phyloP scores from a whole-genome alignment of 2,888 invertebrate species.

The Drosophila lacicola region DNA sequence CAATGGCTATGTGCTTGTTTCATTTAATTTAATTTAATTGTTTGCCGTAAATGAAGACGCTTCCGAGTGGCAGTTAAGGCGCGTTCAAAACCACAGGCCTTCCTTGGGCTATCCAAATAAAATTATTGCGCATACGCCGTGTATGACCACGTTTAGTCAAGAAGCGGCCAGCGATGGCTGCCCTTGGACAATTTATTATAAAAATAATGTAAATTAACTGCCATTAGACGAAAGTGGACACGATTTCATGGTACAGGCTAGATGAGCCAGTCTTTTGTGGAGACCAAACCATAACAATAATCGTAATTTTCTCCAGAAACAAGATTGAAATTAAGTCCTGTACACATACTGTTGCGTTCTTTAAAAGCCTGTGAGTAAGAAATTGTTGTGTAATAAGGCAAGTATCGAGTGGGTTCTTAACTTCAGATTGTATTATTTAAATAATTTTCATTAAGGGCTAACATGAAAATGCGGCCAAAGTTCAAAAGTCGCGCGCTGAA shows the following conservation, averaged over 20 bases:
- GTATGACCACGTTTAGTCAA: conserved; percentile 15
- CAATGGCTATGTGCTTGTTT: conserved; percentile 38
- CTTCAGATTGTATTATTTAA: conserved; percentile 32
- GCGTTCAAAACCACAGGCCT: conserved; percentile 31
- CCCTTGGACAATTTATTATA: conserved; percentile 62
- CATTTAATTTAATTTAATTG: conserved; percentile 74
- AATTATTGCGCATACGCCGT: conserved; percentile 40
- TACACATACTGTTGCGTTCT: neutral
- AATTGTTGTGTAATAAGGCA: neutral
- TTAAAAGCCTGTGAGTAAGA: neutral
- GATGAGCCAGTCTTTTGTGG: neutral
- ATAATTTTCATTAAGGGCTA: conserved; percentile 48
- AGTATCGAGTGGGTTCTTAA: neutral
- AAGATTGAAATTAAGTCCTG: neutral
- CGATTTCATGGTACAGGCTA: conserved; percentile 21
- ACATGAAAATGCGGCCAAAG: conserved; percentile 22
- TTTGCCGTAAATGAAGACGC: conserved; percentile 63
- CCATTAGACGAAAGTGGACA: conserved; percentile 37
- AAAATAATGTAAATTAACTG: conserved; percentile 76
- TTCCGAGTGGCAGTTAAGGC: conserved; percentile 47
- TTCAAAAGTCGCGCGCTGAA: conserved; percentile 29
- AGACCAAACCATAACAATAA: conserved; percentile 35
- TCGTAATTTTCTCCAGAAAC: conserved; percentile 15
- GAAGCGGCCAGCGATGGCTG: conserved; percentile 14
- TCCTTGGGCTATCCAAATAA: conserved; percentile 7